Evolutionary conservation across 2,113 vertebrate species (phyloP), one percentile per base, ranked within the genome.

Genomic region (Penelope pileata): DNA sequence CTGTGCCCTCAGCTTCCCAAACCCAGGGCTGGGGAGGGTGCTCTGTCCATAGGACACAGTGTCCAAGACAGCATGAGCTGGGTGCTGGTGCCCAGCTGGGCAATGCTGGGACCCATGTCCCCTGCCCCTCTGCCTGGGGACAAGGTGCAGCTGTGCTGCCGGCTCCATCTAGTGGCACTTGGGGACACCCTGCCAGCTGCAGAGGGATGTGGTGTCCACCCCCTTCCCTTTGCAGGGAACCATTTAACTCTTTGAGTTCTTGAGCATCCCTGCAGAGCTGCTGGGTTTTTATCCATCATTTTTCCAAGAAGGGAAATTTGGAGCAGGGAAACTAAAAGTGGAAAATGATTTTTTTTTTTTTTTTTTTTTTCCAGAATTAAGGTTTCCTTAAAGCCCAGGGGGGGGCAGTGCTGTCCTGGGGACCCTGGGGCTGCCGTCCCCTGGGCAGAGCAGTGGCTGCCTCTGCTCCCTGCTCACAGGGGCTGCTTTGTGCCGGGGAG

Each of bases 161-260:
- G 67, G 93, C 96, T 95, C 95, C 96, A 95, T 88, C 96, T 96
- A 96, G 96, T 7, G 93, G 94, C 92, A 45, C 78, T 59, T 16
- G 62, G 91, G 81, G 74, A 72, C 66, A 12, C 17, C 38, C 29
- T 9, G 16, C 30, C 94, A 16, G 84, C 73, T 19, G 48, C 34
- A 56, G 5, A 73, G 68, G 45, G 77, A 82, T 73, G 58, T 32
- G 19, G 36, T 1, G 16, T 10, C 3, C 16, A 19, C 29, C 43
- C 24, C 38, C 3, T 4, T 32, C 30, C 8, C 23, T 51, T 67
- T 36, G 36, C 30, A 32, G 68, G 42, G 23, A 12, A 59, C 3
- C 8, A 4, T 89, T 76, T 84, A 84, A 51, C 73, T 47, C 34
- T 58, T 43, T 54, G 63, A 11, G 53, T 72, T 56, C 27, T 45